Conservation (phyloP, 2,113 vertebrate genomes). For the Mus pahari region DNA sequence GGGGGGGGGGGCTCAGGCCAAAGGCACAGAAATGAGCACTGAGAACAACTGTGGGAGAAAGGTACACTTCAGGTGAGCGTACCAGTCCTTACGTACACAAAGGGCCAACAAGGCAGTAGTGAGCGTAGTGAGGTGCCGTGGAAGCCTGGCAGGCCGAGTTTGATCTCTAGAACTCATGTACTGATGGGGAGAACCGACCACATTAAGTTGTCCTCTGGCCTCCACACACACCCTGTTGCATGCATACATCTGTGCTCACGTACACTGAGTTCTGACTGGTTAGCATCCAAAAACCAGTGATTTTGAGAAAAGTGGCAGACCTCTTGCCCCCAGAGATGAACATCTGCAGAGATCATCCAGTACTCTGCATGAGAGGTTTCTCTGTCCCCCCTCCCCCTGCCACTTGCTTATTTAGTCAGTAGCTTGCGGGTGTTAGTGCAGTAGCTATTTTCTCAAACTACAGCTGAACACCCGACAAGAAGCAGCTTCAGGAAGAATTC, state of each 20-base stretch:
- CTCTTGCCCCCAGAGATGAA: background rate
- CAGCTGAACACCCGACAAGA: background rate
- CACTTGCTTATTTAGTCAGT: background rate
- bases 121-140: background rate
- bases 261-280: background rate
- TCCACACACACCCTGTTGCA: too few relatives aligned
- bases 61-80: background rate
- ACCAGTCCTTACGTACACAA: background rate
- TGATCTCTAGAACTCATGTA: background rate
- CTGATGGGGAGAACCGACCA: too few relatives aligned
- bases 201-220: background rate
- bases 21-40: background rate
- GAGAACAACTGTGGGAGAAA: background rate
- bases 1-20: background rate
- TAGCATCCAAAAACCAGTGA: background rate
- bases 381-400: background rate
- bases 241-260: background rate
- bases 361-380: background rate
- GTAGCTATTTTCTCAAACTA: background rate
- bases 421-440: background rate
- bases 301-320: background rate
- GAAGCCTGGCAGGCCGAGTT: background rate
- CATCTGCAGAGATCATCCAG: background rate
- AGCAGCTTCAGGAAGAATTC: background rate
- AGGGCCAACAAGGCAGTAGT: too few relatives aligned